Conservation (phyloP, 2,797 vertebrate species). For the Gadopsis marmoratus region DNA sequence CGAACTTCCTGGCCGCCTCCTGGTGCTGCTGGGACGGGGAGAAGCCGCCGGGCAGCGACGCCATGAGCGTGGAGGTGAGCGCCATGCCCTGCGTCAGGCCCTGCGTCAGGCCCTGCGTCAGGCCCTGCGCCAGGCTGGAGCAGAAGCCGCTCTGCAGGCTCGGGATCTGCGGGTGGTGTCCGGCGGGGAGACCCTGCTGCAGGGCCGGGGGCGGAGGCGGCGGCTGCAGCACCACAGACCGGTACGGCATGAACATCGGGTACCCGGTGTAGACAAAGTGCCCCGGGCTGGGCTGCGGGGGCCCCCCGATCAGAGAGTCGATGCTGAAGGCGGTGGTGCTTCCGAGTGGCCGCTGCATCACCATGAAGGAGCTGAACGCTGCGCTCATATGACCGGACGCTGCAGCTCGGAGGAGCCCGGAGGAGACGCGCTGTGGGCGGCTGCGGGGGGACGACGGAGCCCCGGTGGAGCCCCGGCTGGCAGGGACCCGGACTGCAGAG, state of each 20-base stretch:
- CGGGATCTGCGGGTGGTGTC: constrained; percentile 87
- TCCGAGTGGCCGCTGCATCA: constrained; percentile 98
- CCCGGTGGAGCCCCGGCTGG: constrained; percentile 40
- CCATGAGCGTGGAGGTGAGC: constrained; percentile 95
- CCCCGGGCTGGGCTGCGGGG: constrained; percentile 92
- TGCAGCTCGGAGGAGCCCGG: constrained; percentile 40
- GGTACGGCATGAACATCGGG: constrained; percentile 98
- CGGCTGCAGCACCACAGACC: constrained; percentile 94
- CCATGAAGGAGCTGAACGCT: constrained; percentile 91
- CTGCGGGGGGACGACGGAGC: constrained; percentile 11
- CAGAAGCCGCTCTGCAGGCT: constrained; percentile 92
- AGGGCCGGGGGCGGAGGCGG: constrained; percentile 89
- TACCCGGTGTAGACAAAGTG: constrained; percentile 96
- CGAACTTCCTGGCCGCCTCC: constrained; percentile 91
- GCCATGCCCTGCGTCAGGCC: constrained; percentile 94
- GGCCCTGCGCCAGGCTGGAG: constrained; percentile 92
- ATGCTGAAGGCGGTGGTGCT: constrained; percentile 97
- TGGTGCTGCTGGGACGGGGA: constrained; percentile 87
- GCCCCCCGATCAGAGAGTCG: constrained; percentile 95
- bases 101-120: constrained; percentile 94
- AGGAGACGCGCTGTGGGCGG: constrained; percentile 30
- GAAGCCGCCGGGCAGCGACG: constrained; percentile 92
- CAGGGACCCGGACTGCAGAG: constrained; percentile 34
- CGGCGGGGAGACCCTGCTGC: constrained; percentile 85
- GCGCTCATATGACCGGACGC: constrained; percentile 89